phyloP scores from a whole-genome alignment of 2,113 vertebrate species.

The Pteruthius melanotis region DNA sequence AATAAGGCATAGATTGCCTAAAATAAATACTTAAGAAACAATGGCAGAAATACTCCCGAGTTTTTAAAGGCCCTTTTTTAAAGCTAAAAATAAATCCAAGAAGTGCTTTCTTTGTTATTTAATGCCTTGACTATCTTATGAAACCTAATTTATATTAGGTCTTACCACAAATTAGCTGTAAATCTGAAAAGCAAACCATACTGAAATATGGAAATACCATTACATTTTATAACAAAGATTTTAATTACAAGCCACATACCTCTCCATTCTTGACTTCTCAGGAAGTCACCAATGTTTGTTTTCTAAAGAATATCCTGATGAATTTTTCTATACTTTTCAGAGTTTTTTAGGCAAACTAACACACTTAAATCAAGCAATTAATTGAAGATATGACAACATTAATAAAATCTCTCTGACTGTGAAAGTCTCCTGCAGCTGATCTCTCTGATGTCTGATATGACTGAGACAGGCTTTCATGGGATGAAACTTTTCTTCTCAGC shows the following conservation, averaged over 20 bases:
- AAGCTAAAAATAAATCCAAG: neutral
- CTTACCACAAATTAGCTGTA: neutral
- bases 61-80: neutral
- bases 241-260: neutral
- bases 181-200: neutral
- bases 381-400: neutral
- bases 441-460: neutral
- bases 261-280: neutral
- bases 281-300: neutral
- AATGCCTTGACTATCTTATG: neutral
- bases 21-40: neutral
- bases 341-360: neutral
- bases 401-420: neutral
- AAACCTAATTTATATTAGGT: neutral
- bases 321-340: neutral
- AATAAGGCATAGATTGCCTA: neutral
- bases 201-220: neutral
- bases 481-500: neutral
- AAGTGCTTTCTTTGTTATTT: neutral
- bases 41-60: neutral
- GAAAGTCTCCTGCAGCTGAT: neutral
- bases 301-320: neutral
- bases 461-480: neutral
- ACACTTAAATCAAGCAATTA: neutral
- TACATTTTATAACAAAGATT: neutral